Evolutionary conservation across 2,888 invertebrate species (phyloP).

Genomic region (Lacanobia oleracea): DNA sequence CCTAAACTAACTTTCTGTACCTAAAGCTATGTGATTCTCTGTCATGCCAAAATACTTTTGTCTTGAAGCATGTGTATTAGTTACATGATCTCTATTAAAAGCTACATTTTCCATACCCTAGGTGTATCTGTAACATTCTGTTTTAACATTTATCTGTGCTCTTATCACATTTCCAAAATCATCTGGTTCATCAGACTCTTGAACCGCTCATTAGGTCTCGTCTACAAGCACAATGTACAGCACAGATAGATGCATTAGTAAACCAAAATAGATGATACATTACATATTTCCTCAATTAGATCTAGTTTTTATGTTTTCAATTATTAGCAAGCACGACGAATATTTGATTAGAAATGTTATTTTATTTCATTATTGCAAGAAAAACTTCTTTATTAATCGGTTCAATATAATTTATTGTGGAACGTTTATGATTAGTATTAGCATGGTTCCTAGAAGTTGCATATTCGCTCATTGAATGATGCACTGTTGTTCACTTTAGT

Average conservation of each 20-base stretch:
- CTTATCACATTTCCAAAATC: slow-evolving; percentile 23
- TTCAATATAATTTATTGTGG: slow-evolving; percentile 44
- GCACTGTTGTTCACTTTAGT: slow-evolving; percentile 69
- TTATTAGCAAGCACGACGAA: slow-evolving; percentile 66
- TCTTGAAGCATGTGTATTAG: slow-evolving; percentile 62
- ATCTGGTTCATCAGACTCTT: slow-evolving; percentile 4
- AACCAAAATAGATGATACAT: slow-evolving; percentile 46
- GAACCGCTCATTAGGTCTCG: slow-evolving; percentile 35
- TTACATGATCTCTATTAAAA: slow-evolving; percentile 43
- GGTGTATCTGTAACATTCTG: slow-evolving; percentile 51
- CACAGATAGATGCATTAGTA: slow-evolving; percentile 60
- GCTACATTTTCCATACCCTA: slow-evolving; percentile 39
- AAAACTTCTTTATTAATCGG: slow-evolving; percentile 18
- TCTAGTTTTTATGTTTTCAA: slow-evolving; percentile 68
- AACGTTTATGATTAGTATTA: slow-evolving; percentile 38
- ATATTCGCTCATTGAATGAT: slow-evolving; percentile 64
- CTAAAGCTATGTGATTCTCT: slow-evolving; percentile 40
- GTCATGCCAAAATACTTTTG: slow-evolving; percentile 33
- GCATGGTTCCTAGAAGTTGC: slow-evolving; percentile 66
- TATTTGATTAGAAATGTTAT: slow-evolving; percentile 50
- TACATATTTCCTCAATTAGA: slow-evolving; percentile 82
- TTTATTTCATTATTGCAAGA: slow-evolving; percentile 54
- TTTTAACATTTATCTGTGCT: slow-evolving; percentile 64
- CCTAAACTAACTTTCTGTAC: slow-evolving; percentile 29
- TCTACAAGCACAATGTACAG: slow-evolving; percentile 29